Conservation (phyloP, 2,888 invertebrate genomes). For the Lasioglossum morio region DNA sequence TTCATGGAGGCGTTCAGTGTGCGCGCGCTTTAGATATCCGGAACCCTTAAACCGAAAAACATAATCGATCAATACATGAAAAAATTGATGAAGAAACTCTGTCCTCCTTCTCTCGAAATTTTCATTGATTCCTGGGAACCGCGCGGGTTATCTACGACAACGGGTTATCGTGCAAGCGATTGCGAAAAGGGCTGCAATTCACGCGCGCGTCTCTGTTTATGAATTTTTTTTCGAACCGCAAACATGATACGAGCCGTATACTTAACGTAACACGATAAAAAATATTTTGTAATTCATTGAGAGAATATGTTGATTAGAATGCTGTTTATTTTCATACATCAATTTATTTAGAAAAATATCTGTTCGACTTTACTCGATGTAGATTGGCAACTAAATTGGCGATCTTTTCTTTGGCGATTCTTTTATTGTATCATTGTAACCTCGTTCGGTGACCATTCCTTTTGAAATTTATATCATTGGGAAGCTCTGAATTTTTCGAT, state of each 20-base stretch:
- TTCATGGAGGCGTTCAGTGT: conserved; percentile 93
- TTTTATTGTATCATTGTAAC: too few species aligned
- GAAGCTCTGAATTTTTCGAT: too few species aligned
- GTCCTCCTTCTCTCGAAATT: not conserved
- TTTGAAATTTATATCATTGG: too few species aligned
- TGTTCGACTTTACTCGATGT: not conserved
- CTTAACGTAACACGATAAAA: not conserved
- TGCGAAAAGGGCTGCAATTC: conserved; percentile 12
- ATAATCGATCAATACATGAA: not conserved
- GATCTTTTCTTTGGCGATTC: too few species aligned
- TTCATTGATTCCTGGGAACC: conserved; percentile 24
- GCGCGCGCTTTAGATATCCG: conserved; percentile 95
- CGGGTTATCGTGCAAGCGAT: conserved; percentile 24
- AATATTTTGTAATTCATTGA: not conserved
- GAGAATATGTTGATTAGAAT: too few species aligned
- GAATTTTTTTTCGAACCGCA: not conserved
- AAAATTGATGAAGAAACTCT: not conserved
- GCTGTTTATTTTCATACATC: not conserved
- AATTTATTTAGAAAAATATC: not conserved
- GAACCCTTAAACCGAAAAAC: conserved; percentile 88
- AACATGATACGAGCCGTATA: not conserved
- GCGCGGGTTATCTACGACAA: conserved; percentile 48
- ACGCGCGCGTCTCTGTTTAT: not conserved
- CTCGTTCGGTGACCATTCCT: too few species aligned
- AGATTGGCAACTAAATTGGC: too few species aligned